Base-by-base conservation (phyloP, 2,113 vertebrate species). In the Addax nasomaculatus region DNA sequence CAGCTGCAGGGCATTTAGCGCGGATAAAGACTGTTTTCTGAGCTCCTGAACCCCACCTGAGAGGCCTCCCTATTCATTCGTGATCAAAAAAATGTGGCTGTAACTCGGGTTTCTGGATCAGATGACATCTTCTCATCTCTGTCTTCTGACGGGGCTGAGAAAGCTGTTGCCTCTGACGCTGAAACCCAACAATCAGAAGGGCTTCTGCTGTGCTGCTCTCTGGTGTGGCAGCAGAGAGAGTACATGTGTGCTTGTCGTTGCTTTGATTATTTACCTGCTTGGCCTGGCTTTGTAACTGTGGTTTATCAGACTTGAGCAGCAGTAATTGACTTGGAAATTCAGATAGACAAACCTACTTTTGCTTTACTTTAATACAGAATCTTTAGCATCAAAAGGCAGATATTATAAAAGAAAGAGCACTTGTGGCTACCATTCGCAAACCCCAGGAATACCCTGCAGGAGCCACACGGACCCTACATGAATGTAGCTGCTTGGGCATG, bases 291-390 rank as follows among this genome's bases (percentile, higher is more conserved):
- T 86, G 9, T 21, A 67, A 25, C 70, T 49, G 62, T 47, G 36
- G 30, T 67, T 84, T 87, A 58, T 80, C 92, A 90, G 85, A 60
- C 70, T 51, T 80, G 27, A 70, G 62, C 29, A 55, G 60, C 8
- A 45, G 53, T 96, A 23, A 64, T 14, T 23, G 57, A 87, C 79
- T 94, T 92, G 92, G 60, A 94, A 96, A 78, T 33, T 95, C 51
- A 76, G 27, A 58, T 25, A 85, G 23, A 55, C 78, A 80, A 97
- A 79, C 47, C 39, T 97, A 21, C 60, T 27, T 91, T 95, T 93
- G 43, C 23, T 96, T 85, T 93, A 36, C 25, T 95, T 95, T 95
- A 91, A 90, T 70, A 90, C 16, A 58, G 84, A n/a, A 30, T 62
- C 43, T 85, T 85, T 7, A 80, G 23, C 36, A 79, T 64, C 36